A percentile compares a stretch with the other conserved stretches of the same genome.
Evolutionary conservation across 2,888 invertebrate genomes (phyloP).

Genomic region (Thysanoteuthis rhombus): DNA sequence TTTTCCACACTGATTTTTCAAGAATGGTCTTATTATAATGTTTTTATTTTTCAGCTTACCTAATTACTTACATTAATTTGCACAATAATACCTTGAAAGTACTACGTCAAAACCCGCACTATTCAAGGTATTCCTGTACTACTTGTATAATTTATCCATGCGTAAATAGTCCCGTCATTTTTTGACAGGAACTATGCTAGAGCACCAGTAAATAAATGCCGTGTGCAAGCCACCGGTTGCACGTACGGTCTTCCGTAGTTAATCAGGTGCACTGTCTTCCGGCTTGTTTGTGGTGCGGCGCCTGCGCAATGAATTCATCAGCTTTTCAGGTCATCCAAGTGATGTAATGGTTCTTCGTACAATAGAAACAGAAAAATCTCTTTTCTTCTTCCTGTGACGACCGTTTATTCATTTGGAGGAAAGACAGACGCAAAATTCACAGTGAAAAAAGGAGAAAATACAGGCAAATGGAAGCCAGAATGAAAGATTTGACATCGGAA

Average conservation of each 20-base stretch:
- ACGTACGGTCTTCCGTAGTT: constrained; percentile 22
- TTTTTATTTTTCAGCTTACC: too few relatives aligned
- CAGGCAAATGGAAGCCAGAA: not conserved
- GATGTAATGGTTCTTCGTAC: constrained; percentile 21
- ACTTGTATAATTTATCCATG: too few relatives aligned
- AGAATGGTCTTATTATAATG: too few relatives aligned
- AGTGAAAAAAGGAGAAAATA: not conserved
- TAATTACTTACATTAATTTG: too few relatives aligned
- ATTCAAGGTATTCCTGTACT: too few relatives aligned
- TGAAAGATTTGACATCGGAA: not conserved
- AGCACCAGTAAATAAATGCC: not conserved
- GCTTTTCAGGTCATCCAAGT: not conserved
- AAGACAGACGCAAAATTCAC: not conserved
- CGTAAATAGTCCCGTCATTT: too few relatives aligned
- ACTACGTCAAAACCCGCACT: too few relatives aligned
- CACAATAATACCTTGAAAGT: too few relatives aligned
- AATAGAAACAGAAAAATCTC: not conserved
- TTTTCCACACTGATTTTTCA: too few relatives aligned
- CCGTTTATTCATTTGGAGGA: too few relatives aligned
- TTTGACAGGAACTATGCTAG: too few relatives aligned
- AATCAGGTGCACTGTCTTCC: not conserved
- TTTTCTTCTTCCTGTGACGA: not conserved
- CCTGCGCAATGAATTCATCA: constrained; percentile 26
- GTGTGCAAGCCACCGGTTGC: not conserved
- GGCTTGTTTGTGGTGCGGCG: not conserved